Conservation (phyloP, 2,113 vertebrate genomes). For the Macrotis lagotis region DNA sequence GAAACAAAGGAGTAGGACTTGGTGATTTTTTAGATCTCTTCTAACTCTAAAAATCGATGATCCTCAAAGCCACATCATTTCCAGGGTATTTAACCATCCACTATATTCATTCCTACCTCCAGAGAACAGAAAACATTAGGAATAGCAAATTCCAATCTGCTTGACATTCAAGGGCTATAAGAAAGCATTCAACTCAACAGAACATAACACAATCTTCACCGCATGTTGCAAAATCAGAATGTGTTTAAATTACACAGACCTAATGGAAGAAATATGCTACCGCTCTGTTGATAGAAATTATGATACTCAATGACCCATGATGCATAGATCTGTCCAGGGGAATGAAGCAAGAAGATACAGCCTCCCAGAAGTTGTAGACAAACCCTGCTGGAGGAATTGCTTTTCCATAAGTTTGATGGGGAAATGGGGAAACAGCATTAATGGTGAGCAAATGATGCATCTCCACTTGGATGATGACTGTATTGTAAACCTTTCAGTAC, state of each 20-base stretch:
- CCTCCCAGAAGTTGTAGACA: background rate
- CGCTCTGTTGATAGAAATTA: background rate
- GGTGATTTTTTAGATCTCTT: background rate
- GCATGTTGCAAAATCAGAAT: background rate
- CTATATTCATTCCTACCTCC: background rate
- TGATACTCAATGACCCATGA: background rate
- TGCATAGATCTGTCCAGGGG: background rate
- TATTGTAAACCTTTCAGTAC: background rate
- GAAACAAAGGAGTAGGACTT: background rate
- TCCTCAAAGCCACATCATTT: background rate
- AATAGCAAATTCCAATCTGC: background rate
- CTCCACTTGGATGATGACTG: background rate
- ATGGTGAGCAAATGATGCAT: background rate
- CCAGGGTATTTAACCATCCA: background rate
- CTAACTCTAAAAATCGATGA: background rate
- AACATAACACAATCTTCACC: background rate
- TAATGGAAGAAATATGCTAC: background rate
- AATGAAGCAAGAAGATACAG: background rate
- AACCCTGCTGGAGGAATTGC: background rate
- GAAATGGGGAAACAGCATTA: background rate
- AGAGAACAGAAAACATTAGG: background rate
- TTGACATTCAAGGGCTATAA: slow-evolving; percentile 2
- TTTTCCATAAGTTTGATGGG: background rate
- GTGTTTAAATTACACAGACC: background rate
- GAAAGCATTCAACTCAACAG: background rate